Percentiles rank a stretch among this genome's conserved stretches.
These are phyloP conservation scores for Limenitis camilla DNA, from an alignment of 2,888 invertebrate species.

Conservation along the genomic window DNA sequence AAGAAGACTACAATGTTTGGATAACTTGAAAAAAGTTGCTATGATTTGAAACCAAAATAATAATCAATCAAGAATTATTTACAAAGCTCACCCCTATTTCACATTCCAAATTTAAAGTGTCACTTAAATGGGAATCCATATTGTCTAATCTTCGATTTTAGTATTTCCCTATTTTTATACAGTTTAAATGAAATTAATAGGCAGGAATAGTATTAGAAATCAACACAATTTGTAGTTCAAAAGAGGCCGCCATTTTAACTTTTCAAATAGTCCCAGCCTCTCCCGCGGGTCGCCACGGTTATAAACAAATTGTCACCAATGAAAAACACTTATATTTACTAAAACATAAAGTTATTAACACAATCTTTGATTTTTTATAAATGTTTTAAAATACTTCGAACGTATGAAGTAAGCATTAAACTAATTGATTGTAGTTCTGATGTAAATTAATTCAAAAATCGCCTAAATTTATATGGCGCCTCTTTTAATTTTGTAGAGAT, in stretches of 20 bases:
- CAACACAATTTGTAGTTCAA: constrained; percentile 55
- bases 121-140: constrained; percentile 66
- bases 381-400: constrained; percentile 12
- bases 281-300: constrained; percentile 62
- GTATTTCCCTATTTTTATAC: constrained; percentile 9
- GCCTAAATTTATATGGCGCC: constrained; percentile 58
- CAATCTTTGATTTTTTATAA: constrained; percentile 2
- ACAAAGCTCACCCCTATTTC: constrained; percentile 54
- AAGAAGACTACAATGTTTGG: no score
- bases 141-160: constrained; percentile 17
- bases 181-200: constrained; percentile 8
- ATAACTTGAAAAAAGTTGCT: no score
- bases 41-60: background rate
- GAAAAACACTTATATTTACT: constrained; percentile 25
- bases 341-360: constrained; percentile 6
- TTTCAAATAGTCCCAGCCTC: constrained; percentile 55
- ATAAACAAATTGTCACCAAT: constrained; percentile 57
- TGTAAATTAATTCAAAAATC: constrained; percentile 20
- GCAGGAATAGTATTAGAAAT: constrained; percentile 26
- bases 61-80: constrained; percentile 5
- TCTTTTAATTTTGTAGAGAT: constrained; percentile 64
- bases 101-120: constrained; percentile 56
- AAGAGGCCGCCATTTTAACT: constrained; percentile 73
- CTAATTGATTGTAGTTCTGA: constrained; percentile 3
- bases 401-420: constrained; percentile 23